A percentile compares a stretch with the other conserved stretches of the same genome.
phyloP scores from a whole-genome alignment of 2,888 invertebrate genomes.

The Heliconius ismenius region DNA sequence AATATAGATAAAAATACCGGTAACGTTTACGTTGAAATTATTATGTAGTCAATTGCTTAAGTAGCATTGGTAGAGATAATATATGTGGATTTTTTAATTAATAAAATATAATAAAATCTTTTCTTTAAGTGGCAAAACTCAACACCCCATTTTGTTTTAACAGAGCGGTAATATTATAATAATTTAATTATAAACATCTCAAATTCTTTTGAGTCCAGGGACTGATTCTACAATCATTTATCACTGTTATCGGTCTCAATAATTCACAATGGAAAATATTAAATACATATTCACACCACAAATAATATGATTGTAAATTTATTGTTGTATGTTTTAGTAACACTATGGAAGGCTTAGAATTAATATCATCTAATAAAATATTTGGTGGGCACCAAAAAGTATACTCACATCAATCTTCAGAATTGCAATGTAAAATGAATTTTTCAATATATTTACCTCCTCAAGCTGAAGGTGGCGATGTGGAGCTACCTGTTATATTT shows the following conservation, averaged over 20 bases:
- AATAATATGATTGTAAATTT: not conserved
- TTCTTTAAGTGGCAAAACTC: no score
- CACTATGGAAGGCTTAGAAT: constrained; percentile 76
- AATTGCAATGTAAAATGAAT: constrained; percentile 94
- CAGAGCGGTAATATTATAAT: not conserved
- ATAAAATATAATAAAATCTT: no score
- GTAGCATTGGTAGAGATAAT: not conserved
- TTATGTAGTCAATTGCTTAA: constrained; percentile 3
- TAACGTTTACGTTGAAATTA: not conserved
- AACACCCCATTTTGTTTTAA: not conserved
- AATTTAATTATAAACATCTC: not conserved
- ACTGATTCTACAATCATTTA: not conserved
- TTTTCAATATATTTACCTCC: constrained; percentile 96
- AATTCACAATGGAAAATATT: not conserved
- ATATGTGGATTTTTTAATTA: no score
- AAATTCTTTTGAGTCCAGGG: not conserved
- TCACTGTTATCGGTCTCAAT: not conserved
- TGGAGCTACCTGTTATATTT: constrained; percentile 90
- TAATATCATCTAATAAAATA: constrained; percentile 86
- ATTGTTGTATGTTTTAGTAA: constrained; percentile 32
- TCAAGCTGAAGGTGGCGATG: constrained; percentile 83
- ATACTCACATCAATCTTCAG: constrained; percentile 89
- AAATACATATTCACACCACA: not conserved
- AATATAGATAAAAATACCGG: not conserved
- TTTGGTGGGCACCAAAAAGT: constrained; percentile 94